Percentiles rank a stretch among this genome's conserved stretches.
Evolutionary conservation across 2,797 vertebrate species (phyloP).

Genomic region (Cryptoblepharus egeriae): DNA sequence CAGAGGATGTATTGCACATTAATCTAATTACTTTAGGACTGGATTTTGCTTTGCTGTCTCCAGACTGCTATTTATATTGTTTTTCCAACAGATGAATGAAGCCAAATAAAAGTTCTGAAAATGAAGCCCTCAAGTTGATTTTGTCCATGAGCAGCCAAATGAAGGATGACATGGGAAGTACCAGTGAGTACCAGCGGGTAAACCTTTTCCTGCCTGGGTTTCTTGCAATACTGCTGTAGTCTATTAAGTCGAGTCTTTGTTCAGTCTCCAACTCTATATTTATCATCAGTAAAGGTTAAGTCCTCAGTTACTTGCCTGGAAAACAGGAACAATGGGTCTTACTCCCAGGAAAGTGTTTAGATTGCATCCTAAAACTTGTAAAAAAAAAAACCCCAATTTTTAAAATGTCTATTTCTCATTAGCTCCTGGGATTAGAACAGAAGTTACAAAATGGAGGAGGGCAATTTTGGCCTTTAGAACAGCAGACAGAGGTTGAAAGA

Average conservation of each 20-base stretch:
- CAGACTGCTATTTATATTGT: constrained; percentile 23
- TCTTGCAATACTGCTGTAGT: not conserved
- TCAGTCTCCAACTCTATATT: constrained; percentile 34
- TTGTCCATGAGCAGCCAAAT: constrained; percentile 28
- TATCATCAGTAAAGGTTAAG: not conserved
- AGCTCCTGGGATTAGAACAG: too few species aligned
- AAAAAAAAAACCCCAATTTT: too few species aligned
- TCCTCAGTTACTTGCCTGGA: not conserved
- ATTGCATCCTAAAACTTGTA: too few species aligned
- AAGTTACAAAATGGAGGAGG: too few species aligned
- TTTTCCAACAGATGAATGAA: constrained; percentile 38
- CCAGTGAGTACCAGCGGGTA: not conserved
- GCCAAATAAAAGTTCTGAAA: constrained; percentile 14
- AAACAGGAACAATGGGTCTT: too few species aligned
- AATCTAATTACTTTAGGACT: not conserved
- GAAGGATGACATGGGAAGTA: not conserved
- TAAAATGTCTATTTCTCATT: too few species aligned
- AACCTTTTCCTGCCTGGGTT: not conserved
- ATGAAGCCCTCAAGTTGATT: constrained; percentile 8
- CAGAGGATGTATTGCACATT: not conserved
- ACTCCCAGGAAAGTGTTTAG: too few species aligned
- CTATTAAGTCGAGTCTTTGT: not conserved
- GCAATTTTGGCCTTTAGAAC: too few species aligned
- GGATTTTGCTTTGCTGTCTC: constrained; percentile 32
- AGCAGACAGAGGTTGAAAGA: too few species aligned